Evolutionary conservation across 2,888 invertebrate genomes (phyloP).

Genomic region (Apocheima hispidaria): DNA sequence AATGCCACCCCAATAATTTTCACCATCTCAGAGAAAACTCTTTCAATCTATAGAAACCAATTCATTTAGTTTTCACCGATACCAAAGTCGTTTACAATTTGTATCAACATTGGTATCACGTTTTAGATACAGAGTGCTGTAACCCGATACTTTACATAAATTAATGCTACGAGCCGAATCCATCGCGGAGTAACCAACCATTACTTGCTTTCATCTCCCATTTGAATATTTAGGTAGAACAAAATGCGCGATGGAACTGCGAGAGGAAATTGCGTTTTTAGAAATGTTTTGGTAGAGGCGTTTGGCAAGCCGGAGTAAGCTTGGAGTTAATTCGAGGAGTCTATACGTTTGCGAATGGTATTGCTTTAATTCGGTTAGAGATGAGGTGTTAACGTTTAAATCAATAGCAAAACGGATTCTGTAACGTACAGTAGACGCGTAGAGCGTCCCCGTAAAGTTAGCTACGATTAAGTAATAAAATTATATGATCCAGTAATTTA

Average conservation of each 20-base stretch:
- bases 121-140: conserved; percentile 73
- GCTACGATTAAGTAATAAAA: neutral
- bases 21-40: conserved; percentile 1
- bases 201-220: conserved; percentile 70
- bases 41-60: conserved; percentile 29
- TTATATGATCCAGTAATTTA: no score
- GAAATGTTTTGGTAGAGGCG: conserved; percentile 54
- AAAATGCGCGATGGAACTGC: conserved; percentile 64
- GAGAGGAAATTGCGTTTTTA: conserved; percentile 60
- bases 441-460: neutral
- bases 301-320: conserved; percentile 58
- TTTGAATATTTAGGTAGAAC: conserved; percentile 77
- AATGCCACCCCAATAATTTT: neutral
- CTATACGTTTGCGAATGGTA: conserved; percentile 33
- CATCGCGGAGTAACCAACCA: conserved; percentile 77
- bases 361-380: conserved; percentile 21
- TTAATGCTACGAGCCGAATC: conserved; percentile 68
- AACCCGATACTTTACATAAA: conserved; percentile 79
- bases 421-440: neutral
- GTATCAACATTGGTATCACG: conserved; percentile 77
- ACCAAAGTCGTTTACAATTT: conserved; percentile 61
- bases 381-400: conserved; percentile 26
- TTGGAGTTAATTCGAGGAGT: conserved; percentile 54
- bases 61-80: conserved; percentile 46
- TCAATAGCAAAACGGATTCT: conserved; percentile 11